phyloP scores from a whole-genome alignment of 1,140 invertebrate species.

The Laupala kohalensis region DNA sequence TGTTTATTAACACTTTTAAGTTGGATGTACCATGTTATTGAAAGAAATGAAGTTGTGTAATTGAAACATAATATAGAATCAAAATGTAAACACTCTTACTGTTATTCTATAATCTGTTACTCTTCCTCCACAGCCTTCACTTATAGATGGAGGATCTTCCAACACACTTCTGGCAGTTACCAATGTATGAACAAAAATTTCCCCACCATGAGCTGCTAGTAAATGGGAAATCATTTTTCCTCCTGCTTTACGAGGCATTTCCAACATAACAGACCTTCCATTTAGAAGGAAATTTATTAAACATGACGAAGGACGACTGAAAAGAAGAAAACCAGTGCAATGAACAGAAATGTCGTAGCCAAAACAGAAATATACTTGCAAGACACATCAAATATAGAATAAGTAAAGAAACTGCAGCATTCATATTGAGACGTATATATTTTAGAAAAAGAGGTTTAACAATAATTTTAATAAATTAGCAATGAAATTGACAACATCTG shows the following conservation, averaged over 20 bases:
- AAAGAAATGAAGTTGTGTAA: not conserved
- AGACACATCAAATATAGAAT: too few species aligned
- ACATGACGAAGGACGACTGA: constrained; percentile 78
- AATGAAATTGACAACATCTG: too few species aligned
- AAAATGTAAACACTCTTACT: constrained; percentile 21
- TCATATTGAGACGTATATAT: too few species aligned
- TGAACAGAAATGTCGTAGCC: too few species aligned
- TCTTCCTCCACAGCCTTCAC: constrained; percentile 81
- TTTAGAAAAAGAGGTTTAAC: too few species aligned
- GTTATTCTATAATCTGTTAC: constrained; percentile 81
- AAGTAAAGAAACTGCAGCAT: too few species aligned
- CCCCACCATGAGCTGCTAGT: constrained; percentile 83
- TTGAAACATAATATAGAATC: not conserved
- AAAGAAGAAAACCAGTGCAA: constrained; percentile 16
- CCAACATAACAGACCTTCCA: constrained; percentile 85
- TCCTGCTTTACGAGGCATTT: constrained; percentile 79
- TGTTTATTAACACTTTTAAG: not conserved
- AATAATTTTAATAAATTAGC: too few species aligned
- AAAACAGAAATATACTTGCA: too few species aligned
- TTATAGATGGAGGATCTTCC: constrained; percentile 91
- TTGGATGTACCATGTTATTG: not conserved
- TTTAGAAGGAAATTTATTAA: constrained; percentile 91
- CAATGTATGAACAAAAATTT: constrained; percentile 90
- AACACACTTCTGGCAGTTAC: constrained; percentile 72
- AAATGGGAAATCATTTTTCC: constrained; percentile 85